Evolutionary conservation across 2,888 invertebrate genomes (phyloP).

Genomic region (Craniophora ligustri): DNA sequence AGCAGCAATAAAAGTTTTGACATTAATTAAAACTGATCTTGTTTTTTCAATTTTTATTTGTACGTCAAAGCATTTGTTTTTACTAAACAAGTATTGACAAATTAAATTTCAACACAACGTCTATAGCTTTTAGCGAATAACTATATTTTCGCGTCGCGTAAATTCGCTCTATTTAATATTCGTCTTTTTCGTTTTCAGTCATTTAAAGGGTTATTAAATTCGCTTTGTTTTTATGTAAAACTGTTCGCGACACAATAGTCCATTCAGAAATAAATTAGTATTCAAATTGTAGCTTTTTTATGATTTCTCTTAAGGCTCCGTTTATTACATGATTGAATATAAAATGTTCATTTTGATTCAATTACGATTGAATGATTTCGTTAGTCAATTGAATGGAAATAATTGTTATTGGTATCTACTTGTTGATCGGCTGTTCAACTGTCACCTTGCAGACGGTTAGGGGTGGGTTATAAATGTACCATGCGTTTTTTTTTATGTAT

Average conservation of each 20-base stretch:
- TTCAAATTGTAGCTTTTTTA: conserved; percentile 33
- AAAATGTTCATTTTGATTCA: conserved; percentile 34
- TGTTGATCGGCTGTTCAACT: neutral
- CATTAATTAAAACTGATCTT: too few species aligned
- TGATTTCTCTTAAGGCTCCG: conserved; percentile 10
- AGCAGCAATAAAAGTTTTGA: too few species aligned
- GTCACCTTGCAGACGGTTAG: neutral
- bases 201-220: conserved; percentile 25
- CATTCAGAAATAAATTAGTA: conserved; percentile 28
- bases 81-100: too few species aligned
- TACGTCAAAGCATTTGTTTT: too few species aligned
- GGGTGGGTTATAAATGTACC: neutral
- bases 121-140: neutral
- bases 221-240: conserved; percentile 26
- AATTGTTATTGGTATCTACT: conserved; percentile 16
- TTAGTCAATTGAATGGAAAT: conserved; percentile 16
- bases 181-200: conserved; percentile 7
- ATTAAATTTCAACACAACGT: neutral
- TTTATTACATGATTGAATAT: conserved; percentile 23
- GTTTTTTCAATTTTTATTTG: too few species aligned
- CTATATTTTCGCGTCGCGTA: neutral
- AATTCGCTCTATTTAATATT: neutral
- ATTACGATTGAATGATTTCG: conserved; percentile 26
- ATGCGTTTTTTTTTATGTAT: too few species aligned
- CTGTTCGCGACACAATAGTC: conserved; percentile 16